Evolutionary conservation across 2,113 vertebrate genomes (phyloP).

Genomic region (Brachyistius frenatus): DNA sequence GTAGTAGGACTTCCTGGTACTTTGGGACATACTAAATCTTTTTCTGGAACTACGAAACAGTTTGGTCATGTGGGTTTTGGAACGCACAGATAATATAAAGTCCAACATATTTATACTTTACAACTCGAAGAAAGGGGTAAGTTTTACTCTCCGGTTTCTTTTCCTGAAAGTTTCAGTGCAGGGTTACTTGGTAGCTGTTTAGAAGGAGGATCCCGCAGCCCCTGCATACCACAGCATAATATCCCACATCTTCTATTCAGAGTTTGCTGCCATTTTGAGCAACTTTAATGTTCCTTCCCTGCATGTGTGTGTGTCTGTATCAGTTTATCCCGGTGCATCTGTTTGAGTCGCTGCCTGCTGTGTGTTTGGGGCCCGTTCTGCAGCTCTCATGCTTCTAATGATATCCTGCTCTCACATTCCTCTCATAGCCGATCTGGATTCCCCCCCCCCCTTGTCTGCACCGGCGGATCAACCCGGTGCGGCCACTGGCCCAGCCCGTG

Average conservation of each 20-base stretch:
- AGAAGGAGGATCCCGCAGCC: background rate
- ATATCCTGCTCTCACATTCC: slow-evolving; percentile 82
- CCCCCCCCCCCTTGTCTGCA: slow-evolving; percentile 61
- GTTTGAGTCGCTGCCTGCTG: slow-evolving; percentile 58
- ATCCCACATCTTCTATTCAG: slow-evolving; percentile 23
- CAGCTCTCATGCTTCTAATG: slow-evolving; percentile 72
- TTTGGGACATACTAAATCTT: too few relatives aligned
- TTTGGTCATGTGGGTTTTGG: too few relatives aligned
- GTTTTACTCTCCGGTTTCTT: too few relatives aligned
- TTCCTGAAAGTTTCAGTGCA: too few relatives aligned
- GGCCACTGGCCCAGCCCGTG: slow-evolving; percentile 60
- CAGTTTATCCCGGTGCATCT: slow-evolving; percentile 35
- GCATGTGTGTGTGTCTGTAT: slow-evolving; percentile 10
- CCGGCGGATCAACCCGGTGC: slow-evolving; percentile 58
- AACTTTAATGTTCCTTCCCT: background rate
- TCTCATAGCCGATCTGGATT: slow-evolving; percentile 75
- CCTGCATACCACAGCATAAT: slow-evolving; percentile 33
- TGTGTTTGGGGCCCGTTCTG: slow-evolving; percentile 56
- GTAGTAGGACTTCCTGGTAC: too few relatives aligned
- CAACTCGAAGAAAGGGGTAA: too few relatives aligned
- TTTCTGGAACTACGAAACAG: too few relatives aligned
- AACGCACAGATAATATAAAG: too few relatives aligned
- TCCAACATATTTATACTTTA: background rate
- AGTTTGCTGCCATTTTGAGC: slow-evolving; percentile 43
- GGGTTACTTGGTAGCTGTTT: too few relatives aligned